A percentile compares a stretch with the other conserved stretches of the same genome.
Conservation (phyloP, 2,113 vertebrate species). For the Embiotoca jacksoni region DNA sequence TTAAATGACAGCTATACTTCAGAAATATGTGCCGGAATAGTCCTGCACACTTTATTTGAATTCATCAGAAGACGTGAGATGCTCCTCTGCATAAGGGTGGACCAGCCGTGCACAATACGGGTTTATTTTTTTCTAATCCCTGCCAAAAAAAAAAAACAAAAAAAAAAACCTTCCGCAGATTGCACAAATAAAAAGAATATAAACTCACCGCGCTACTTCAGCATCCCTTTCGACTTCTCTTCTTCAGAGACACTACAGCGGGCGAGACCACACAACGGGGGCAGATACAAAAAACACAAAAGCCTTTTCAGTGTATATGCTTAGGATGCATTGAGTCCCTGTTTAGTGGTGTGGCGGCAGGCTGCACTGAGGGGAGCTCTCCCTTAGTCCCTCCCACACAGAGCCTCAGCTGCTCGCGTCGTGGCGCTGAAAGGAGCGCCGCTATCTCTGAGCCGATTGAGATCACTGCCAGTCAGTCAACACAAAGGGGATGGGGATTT, state of each 20-base stretch:
- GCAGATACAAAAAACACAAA: slow-evolving; percentile 4
- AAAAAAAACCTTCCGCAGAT: neutral
- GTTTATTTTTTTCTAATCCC: slow-evolving; percentile 30
- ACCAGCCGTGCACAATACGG: slow-evolving; percentile 44
- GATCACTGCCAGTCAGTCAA: slow-evolving; percentile 64
- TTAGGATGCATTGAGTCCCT: slow-evolving; percentile 19
- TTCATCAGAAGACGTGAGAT: slow-evolving; percentile 29
- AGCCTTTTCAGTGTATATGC: slow-evolving; percentile 43
- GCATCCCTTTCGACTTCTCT: slow-evolving; percentile 37
- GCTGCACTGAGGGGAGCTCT: slow-evolving; percentile 56
- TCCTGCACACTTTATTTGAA: slow-evolving; percentile 42
- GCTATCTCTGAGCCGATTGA: slow-evolving; percentile 71
- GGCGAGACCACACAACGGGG: slow-evolving; percentile 2
- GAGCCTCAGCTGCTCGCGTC: slow-evolving; percentile 55
- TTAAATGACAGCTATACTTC: neutral
- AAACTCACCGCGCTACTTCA: slow-evolving; percentile 69
- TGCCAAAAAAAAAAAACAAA: neutral
- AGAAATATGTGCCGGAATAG: neutral
- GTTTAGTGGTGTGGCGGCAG: slow-evolving; percentile 56
- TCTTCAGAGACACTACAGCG: slow-evolving; percentile 7
- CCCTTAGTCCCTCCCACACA: slow-evolving; percentile 78
- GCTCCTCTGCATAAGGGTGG: slow-evolving; percentile 61
- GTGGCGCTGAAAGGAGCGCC: slow-evolving; percentile 75
- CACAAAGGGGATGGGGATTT: slow-evolving; percentile 41
- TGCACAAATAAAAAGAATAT: slow-evolving; percentile 6